Evolutionary conservation across 2,797 vertebrate species (phyloP).

Genomic region (Muscicapa striata): DNA sequence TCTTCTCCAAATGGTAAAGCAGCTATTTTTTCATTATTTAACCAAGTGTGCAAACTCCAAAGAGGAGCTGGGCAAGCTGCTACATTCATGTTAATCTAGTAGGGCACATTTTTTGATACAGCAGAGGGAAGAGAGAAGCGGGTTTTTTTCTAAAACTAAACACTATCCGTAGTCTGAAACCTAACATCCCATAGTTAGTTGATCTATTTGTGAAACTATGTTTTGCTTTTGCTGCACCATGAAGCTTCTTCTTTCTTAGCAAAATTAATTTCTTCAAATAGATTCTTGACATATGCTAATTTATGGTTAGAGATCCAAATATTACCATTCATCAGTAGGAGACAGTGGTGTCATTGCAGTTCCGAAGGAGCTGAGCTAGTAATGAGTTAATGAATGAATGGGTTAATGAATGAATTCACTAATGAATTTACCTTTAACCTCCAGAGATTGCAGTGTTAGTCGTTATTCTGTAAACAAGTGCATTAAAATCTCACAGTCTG

Average conservation of each 20-base stretch:
- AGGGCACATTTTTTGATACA: background rate
- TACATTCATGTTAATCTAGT: background rate
- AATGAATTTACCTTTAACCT: constrained; percentile 40
- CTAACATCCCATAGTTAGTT: background rate
- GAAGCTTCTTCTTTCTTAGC: background rate
- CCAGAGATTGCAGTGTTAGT: background rate
- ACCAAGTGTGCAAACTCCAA: background rate
- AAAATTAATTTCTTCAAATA: background rate
- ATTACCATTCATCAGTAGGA: background rate
- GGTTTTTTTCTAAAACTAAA: background rate
- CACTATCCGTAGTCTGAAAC: background rate
- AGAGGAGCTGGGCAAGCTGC: background rate
- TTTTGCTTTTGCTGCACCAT: background rate
- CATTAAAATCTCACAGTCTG: background rate
- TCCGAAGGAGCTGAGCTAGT: background rate
- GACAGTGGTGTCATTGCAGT: background rate
- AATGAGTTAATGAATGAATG: constrained; percentile 27
- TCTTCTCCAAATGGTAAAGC: background rate
- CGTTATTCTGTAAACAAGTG: constrained; percentile 23
- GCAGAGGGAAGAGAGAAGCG: background rate
- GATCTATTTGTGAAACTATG: background rate
- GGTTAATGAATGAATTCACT: constrained; percentile 20
- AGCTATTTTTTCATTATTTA: background rate
- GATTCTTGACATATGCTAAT: background rate
- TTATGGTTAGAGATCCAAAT: background rate